Percentiles rank a stretch among this genome's conserved stretches.
Evolutionary conservation across 2,888 invertebrate species (phyloP).

Genomic region (Eulithis testata): DNA sequence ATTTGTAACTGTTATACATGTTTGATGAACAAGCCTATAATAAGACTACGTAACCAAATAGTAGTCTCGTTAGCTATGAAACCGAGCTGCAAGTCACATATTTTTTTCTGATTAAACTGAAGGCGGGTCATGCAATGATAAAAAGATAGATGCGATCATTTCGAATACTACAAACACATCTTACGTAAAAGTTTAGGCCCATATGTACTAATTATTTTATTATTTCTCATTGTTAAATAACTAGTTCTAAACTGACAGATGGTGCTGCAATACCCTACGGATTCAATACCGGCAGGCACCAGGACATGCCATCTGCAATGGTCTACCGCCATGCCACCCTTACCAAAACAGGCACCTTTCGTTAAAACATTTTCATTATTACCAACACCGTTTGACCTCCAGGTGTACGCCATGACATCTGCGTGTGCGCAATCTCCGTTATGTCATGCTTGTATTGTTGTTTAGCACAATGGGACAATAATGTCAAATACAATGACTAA

Average conservation of each 20-base stretch:
- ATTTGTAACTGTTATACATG: too few relatives aligned
- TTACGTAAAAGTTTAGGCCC: background rate
- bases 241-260: slow-evolving; percentile 19
- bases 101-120: too few relatives aligned
- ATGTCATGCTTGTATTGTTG: slow-evolving; percentile 53
- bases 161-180: background rate
- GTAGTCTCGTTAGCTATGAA: too few relatives aligned
- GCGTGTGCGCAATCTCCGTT: slow-evolving; percentile 53
- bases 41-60: too few relatives aligned
- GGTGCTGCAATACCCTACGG: slow-evolving; percentile 14
- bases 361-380: slow-evolving; percentile 41
- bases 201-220: background rate
- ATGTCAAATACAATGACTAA: slow-evolving; percentile 41
- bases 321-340: slow-evolving; percentile 22
- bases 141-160: too few relatives aligned
- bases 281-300: slow-evolving; percentile 22
- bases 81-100: too few relatives aligned
- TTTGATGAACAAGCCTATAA: too few relatives aligned
- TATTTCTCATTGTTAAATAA: background rate
- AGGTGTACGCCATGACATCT: slow-evolving; percentile 53
- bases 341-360: slow-evolving; percentile 21
- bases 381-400: slow-evolving; percentile 47
- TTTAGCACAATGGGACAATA: slow-evolving; percentile 47
- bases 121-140: too few relatives aligned
- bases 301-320: slow-evolving; percentile 32